Percentiles rank a stretch among this genome's conserved stretches.
phyloP scores from a whole-genome alignment of 35 echinoderm and acorn worm genomes.

The Anneissia japonica region DNA sequence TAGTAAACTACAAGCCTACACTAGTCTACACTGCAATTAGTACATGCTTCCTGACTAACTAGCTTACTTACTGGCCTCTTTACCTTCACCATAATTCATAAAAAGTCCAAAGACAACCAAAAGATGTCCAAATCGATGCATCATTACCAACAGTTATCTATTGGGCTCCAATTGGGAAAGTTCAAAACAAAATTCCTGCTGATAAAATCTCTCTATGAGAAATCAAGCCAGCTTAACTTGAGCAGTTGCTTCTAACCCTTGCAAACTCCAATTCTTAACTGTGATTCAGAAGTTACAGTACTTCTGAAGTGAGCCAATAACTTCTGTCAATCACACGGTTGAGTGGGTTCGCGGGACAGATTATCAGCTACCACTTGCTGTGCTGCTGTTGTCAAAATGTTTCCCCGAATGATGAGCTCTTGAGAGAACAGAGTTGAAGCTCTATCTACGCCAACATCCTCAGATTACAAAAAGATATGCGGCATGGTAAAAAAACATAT shows the following conservation, averaged over 20 bases:
- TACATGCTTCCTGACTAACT: background rate
- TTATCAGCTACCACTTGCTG: background rate
- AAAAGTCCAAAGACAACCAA: background rate
- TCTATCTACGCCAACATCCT: background rate
- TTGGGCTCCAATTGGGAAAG: background rate
- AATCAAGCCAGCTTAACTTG: no score
- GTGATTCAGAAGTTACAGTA: background rate
- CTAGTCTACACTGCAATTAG: background rate
- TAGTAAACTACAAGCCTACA: no score
- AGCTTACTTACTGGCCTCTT: background rate
- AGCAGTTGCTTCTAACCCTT: background rate
- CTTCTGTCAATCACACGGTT: background rate
- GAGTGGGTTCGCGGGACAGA: background rate
- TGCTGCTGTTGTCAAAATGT: background rate
- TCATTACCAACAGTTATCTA: background rate
- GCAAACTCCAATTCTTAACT: background rate
- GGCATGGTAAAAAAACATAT: background rate
- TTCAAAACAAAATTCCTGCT: background rate
- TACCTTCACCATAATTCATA: background rate
- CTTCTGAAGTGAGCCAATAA: no score
- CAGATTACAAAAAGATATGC: background rate
- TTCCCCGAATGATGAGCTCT: background rate
- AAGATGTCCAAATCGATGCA: background rate
- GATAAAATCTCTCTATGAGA: background rate
- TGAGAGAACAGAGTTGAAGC: background rate